Percentiles rank a stretch among this genome's conserved stretches.
Conservation (phyloP, 2,113 vertebrate genomes). For the Nestor notabilis region DNA sequence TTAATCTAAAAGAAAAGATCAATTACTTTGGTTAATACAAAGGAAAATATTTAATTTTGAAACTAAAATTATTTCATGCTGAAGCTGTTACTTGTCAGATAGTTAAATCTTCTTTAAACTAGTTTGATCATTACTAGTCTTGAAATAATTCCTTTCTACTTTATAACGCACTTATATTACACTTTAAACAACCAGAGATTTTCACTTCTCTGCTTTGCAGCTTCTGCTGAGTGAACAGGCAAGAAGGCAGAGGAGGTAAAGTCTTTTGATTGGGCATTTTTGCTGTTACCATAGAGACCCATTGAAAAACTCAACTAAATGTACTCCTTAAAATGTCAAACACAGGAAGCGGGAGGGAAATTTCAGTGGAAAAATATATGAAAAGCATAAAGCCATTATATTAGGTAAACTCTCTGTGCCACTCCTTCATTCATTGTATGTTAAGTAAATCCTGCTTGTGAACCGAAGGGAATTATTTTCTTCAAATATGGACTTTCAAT, state of each 20-base stretch:
- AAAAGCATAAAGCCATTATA: constrained; percentile 58
- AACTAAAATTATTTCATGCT: background rate
- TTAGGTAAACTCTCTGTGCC: constrained; percentile 58
- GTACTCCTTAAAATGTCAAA: constrained; percentile 54
- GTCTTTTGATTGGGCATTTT: constrained; percentile 50
- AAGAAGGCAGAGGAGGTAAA: background rate
- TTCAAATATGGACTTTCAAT: constrained; percentile 49
- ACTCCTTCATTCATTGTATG: constrained; percentile 44
- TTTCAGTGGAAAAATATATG: constrained; percentile 52
- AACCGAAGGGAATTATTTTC: constrained; percentile 53
- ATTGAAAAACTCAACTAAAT: constrained; percentile 39
- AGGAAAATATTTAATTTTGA: background rate
- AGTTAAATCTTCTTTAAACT: background rate
- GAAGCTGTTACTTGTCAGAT: background rate
- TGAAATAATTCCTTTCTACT: background rate
- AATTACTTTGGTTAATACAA: background rate
- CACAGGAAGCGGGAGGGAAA: constrained; percentile 48
- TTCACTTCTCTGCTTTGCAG: background rate
- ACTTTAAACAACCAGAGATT: background rate
- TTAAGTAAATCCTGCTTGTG: constrained; percentile 62
- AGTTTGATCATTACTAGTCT: background rate
- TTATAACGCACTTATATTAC: background rate
- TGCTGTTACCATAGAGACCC: constrained; percentile 38
- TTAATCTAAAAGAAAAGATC: background rate
- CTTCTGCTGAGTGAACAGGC: background rate